Evolutionary conservation across 2,797 vertebrate species (phyloP), one percentile per base, ranked within the genome.

Genomic region (Sphenopsis melanotis): DNA sequence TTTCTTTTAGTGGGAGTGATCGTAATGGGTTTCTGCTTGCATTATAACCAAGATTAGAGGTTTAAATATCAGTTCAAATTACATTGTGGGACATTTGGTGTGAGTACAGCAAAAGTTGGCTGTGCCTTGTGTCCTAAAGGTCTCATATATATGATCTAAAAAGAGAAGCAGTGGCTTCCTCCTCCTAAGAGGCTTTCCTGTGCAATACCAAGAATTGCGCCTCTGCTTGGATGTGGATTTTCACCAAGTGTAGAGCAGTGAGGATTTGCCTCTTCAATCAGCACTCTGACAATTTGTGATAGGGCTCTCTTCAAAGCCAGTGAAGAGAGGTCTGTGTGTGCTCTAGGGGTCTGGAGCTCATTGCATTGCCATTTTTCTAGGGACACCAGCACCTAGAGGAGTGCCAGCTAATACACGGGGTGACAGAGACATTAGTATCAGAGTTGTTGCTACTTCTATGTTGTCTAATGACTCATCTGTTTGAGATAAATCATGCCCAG

Each of bases 401-500:
- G 52, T 39, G 37, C 47, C 27, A 70, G 6, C 90, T 76, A 70
- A 41, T 52, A 44, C 34, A 6, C 3, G 11, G 32, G 17, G 32
- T 83, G 69, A 75, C 49, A 77, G 56, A 83, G 14, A 52, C 50
- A 37, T 93, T 83, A 30, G 64, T 78, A 71, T 78, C 85, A 61
- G 64, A 63, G 32, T 8, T 77, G n/a, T 37, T 83, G 53, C 26
- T 71, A 59, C n/a, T 57, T 52, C 74, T 61, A 0, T 46, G 6
- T n/a, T 71, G 49, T 81, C 57, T 36, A 41, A 81, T 39, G 44
- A 50, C 70, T 86, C 0, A 0, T 61, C 39, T 83, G 10, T 59
- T 82, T 77, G 77, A 93, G 64, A 65, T 63, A 77, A 93, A 72
- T 78, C 52, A 61, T 78, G 63, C 39, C 61, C n/a, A 74, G 79